A percentile compares a stretch with the other conserved stretches of the same genome.
phyloP scores from a whole-genome alignment of 2,113 vertebrate genomes.

The Isurus oxyrinchus region DNA sequence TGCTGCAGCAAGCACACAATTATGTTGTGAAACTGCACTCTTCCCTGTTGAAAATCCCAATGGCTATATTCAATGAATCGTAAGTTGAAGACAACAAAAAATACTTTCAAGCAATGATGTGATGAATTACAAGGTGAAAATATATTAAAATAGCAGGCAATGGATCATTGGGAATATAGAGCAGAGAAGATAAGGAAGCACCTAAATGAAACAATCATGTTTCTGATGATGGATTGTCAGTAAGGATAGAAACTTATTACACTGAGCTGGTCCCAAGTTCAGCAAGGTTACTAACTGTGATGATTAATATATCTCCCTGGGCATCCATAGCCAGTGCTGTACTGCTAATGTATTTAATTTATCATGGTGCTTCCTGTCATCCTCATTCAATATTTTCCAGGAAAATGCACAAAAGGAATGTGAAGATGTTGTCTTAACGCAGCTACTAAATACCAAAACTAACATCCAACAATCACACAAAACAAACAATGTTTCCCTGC shows the following conservation, averaged over 20 bases:
- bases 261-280: neutral
- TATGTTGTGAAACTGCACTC: neutral
- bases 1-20: neutral
- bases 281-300: neutral
- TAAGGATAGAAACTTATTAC: neutral
- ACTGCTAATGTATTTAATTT: neutral
- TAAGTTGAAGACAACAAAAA: neutral
- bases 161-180: neutral
- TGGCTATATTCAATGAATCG: neutral
- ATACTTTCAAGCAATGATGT: neutral
- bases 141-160: neutral
- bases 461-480: neutral
- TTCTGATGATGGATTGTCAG: neutral
- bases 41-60: neutral
- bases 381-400: neutral
- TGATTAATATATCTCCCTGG: neutral
- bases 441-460: neutral
- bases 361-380: neutral
- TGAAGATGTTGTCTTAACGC: neutral
- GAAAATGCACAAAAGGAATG: neutral
- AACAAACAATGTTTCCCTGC: neutral
- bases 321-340: neutral
- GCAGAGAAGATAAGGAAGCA: neutral
- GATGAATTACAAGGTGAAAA: neutral
- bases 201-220: neutral